Evolutionary conservation across 2,797 vertebrate genomes (phyloP), one percentile per base, ranked within the genome.

Genomic region (Lithobates pipiens): DNA sequence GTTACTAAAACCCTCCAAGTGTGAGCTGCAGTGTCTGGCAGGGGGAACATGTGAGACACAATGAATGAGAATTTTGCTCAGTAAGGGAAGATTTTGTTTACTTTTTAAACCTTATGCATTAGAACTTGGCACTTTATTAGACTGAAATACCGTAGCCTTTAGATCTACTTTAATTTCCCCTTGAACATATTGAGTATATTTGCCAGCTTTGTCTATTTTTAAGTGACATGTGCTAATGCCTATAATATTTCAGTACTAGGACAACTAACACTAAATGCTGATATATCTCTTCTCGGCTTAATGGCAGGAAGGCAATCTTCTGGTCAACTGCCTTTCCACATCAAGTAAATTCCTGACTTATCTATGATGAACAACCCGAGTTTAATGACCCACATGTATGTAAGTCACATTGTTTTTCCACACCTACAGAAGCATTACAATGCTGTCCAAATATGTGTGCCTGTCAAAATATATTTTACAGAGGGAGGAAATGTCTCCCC

Each of bases 391-490:
- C 42, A 57, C n/a, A 21, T 54, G 5, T 54, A 71, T 69, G 46
- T 86, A 73, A 73, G 50, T 72, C 71, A 44, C 68, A 83, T 79
- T 79, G 85, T 86, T 82, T 82, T 69, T 83, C 27, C 68, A 74
- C 69, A 83, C 68, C 75, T 79, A 57, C 25, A 83, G 70, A 82
- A 68, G 61, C 76, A 79, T 44, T 92, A 80, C 93, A 83, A 61
- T 69, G 46, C 54, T 39, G 23, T 75, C 44, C 27, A 25, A 86
- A 57, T 79, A 74, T 83, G 77, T 67, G 50, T 73, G 46, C 80
- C 70, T 83, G 85, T 86, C 80, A 86, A 77, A 86, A 73, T 83
- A 83, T 83, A 86, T 83, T 86, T 84, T 86, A 83, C 76, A 80
- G 80, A 23, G 11, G 67, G 76, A 80, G 76, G 39, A 73, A 80